phyloP scores from a whole-genome alignment of 2,888 invertebrate species.

The Chesias legatella region DNA sequence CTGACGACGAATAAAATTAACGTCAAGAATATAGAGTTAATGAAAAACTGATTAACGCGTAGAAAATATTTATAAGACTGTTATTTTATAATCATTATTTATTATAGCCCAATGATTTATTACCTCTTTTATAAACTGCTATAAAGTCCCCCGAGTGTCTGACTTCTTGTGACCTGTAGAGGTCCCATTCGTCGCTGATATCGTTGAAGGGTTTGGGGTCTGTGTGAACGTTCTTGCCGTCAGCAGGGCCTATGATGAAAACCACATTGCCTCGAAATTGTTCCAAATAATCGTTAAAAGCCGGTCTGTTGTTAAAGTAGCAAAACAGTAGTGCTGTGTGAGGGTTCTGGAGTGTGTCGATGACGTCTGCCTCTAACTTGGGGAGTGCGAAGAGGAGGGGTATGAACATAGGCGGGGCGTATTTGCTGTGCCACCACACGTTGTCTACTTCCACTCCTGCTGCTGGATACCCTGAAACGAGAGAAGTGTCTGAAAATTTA shows the following conservation, averaged over 20 bases:
- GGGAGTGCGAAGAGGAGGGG: slow-evolving; percentile 79
- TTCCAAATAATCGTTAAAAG: slow-evolving; percentile 84
- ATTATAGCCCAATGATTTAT: slow-evolving; percentile 18
- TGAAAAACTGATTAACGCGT: slow-evolving; percentile 57
- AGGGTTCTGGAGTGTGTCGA: slow-evolving; percentile 54
- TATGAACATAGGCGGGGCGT: slow-evolving; percentile 87
- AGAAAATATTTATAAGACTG: slow-evolving; percentile 35
- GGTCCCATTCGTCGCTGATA: slow-evolving; percentile 79
- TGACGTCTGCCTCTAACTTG: slow-evolving; percentile 53
- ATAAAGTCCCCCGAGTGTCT: slow-evolving; percentile 83
- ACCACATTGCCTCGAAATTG: slow-evolving; percentile 83
- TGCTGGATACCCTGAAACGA: slow-evolving; percentile 78
- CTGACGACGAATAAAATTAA: slow-evolving; percentile 69
- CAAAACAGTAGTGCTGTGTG: slow-evolving; percentile 86
- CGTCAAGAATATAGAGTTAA: slow-evolving; percentile 73
- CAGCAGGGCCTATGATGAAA: slow-evolving; percentile 87
- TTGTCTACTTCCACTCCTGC: slow-evolving; percentile 88
- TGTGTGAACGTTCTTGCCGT: slow-evolving; percentile 83
- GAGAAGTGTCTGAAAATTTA: background rate
- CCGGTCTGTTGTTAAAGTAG: slow-evolving; percentile 87
- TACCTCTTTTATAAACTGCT: slow-evolving; percentile 55
- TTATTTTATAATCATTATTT: slow-evolving; percentile 31
- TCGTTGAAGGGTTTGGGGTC: slow-evolving; percentile 85
- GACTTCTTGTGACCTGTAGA: slow-evolving; percentile 80
- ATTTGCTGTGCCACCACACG: slow-evolving; percentile 89